Conservation (phyloP, 2,888 invertebrate genomes). For the Lomographa bimaculata region DNA sequence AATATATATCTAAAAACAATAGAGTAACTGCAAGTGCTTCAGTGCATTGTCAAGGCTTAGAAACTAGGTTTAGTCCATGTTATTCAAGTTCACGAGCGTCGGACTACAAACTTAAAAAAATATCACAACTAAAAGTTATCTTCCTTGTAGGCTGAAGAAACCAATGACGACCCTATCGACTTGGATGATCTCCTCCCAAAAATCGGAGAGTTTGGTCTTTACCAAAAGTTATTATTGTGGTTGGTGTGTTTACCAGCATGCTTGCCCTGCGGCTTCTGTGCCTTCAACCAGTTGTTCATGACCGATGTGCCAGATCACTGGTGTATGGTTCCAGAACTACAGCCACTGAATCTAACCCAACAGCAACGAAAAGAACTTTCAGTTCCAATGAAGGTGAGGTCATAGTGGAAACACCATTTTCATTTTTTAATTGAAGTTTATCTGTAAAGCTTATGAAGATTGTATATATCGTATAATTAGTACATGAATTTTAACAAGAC, state of each 20-base stretch:
- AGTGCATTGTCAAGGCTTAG: slow-evolving; percentile 13
- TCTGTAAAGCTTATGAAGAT: too few species aligned
- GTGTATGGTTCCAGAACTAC: slow-evolving; percentile 89
- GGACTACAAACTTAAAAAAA: neutral
- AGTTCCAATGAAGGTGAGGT: slow-evolving; percentile 84
- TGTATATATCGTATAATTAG: too few species aligned
- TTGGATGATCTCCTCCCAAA: slow-evolving; percentile 93
- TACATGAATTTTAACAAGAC: too few species aligned
- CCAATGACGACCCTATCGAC: slow-evolving; percentile 82
- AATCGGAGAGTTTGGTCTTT: slow-evolving; percentile 95
- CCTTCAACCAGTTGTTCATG: slow-evolving; percentile 97
- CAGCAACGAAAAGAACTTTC: slow-evolving; percentile 85
- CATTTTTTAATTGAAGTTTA: too few species aligned
- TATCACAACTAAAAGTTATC: too few species aligned
- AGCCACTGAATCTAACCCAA: slow-evolving; percentile 75
- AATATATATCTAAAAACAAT: too few species aligned
- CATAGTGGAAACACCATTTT: too few species aligned
- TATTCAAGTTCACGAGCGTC: slow-evolving; percentile 15
- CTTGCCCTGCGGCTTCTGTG: slow-evolving; percentile 95
- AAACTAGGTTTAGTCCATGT: slow-evolving; percentile 9
- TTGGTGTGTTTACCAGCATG: slow-evolving; percentile 95
- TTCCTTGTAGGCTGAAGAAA: slow-evolving; percentile 22
- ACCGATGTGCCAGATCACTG: slow-evolving; percentile 93
- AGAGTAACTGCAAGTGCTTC: slow-evolving; percentile 1
- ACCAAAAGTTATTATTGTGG: slow-evolving; percentile 93